These are phyloP conservation scores for Zaprionus davidi DNA, from an alignment of 1,140 invertebrate species.

Conservation along the genomic window DNA sequence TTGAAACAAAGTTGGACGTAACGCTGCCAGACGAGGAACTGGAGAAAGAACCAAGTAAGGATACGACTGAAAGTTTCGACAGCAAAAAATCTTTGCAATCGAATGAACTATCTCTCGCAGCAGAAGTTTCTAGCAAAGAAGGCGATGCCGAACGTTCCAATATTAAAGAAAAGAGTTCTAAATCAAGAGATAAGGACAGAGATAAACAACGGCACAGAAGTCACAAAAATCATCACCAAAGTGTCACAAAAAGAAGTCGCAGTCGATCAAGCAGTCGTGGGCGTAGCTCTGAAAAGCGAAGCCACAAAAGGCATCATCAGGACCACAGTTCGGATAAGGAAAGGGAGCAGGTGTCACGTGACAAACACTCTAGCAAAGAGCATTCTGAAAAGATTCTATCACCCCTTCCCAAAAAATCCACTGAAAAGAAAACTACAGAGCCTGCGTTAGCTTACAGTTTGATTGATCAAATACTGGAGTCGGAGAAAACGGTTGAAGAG, in stretches of 20 bases:
- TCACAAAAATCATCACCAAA: constrained; percentile 69
- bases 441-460: constrained; percentile 56
- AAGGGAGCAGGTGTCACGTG: constrained; percentile 27
- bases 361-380: constrained; percentile 45
- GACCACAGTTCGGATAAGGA: constrained; percentile 64
- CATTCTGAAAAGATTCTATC: constrained; percentile 16
- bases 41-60: constrained; percentile 66
- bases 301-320: constrained; percentile 82
- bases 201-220: constrained; percentile 76
- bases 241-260: constrained; percentile 74
- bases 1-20: constrained; percentile 86
- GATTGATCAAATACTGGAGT: constrained; percentile 80
- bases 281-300: constrained; percentile 63
- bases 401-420: constrained; percentile 37
- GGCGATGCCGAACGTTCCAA: constrained; percentile 33
- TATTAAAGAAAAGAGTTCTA: constrained; percentile 48
- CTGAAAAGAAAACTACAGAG: constrained; percentile 50
- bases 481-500: constrained; percentile 72
- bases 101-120: neutral
- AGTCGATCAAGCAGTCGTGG: constrained; percentile 76
- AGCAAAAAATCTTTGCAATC: constrained; percentile 32
- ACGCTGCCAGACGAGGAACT: constrained; percentile 85
- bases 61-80: constrained; percentile 19
- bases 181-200: constrained; percentile 71
- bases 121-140: constrained; percentile 40